phyloP scores from a whole-genome alignment of 2,797 vertebrate genomes.

The Pampus argenteus region DNA sequence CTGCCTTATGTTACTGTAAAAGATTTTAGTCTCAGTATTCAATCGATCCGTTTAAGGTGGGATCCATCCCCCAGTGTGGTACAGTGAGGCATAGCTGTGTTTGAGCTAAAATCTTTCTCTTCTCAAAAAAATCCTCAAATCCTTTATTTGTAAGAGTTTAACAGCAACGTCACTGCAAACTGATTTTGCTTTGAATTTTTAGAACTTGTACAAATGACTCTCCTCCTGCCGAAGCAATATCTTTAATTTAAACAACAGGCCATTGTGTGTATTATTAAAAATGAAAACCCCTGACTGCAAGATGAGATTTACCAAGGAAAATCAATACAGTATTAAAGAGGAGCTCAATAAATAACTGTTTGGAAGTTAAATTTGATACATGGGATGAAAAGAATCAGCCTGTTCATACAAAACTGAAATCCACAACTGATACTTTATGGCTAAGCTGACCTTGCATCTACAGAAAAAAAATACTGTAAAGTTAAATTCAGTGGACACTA shows the following conservation, averaged over 20 bases:
- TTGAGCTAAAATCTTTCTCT: not conserved
- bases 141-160: not conserved
- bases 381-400: not conserved
- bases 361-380: not conserved
- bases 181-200: not conserved
- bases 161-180: not conserved
- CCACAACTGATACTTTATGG: not conserved
- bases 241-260: not conserved
- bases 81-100: not conserved
- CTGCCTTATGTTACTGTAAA: not conserved
- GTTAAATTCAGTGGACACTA: not conserved
- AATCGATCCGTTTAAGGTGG: slow-evolving; percentile 13
- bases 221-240: not conserved
- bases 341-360: not conserved
- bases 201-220: not conserved
- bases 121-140: slow-evolving; percentile 6
- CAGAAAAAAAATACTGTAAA: not conserved
- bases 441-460: not conserved
- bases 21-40: not conserved
- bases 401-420: not conserved
- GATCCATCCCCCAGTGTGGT: not conserved
- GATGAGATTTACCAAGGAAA: not conserved
- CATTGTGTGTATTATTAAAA: not conserved
- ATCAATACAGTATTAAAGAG: not conserved
- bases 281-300: not conserved